Evolutionary conservation across 2,797 vertebrate genomes (phyloP).

Genomic region (Pangasius djambal): DNA sequence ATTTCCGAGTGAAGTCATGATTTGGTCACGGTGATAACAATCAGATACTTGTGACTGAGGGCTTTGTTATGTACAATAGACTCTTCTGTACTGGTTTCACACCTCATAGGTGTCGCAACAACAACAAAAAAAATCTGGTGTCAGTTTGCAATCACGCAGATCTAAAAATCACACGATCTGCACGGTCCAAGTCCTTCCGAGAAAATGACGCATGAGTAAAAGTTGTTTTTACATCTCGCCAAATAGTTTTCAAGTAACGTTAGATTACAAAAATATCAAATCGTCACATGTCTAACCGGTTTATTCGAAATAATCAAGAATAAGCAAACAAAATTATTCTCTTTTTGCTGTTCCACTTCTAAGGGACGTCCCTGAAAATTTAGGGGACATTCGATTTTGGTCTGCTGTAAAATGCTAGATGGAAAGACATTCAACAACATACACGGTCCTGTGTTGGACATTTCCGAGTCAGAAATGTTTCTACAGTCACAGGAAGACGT

Average conservation of each 20-base stretch:
- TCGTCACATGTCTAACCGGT: not conserved
- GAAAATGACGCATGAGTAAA: not conserved
- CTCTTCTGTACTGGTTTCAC: slow-evolving; percentile 1
- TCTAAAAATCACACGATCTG: not conserved
- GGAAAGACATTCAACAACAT: not conserved
- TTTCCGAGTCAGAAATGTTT: not conserved
- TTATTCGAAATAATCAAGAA: not conserved
- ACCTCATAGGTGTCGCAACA: not conserved
- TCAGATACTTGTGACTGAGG: slow-evolving; percentile 19
- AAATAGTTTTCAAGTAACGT: not conserved
- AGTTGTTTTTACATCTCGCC: not conserved
- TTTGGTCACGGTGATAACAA: not conserved
- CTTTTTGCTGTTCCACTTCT: not conserved
- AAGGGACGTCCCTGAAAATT: not conserved
- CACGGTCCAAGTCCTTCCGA: not conserved
- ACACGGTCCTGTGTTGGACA: not conserved
- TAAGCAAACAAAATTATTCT: not conserved
- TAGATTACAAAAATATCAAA: not conserved
- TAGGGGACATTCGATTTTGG: not conserved
- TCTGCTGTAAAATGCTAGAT: not conserved
- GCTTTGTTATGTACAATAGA: slow-evolving; percentile 4
- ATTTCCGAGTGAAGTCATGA: slow-evolving; percentile 2
- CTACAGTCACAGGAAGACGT: not conserved
- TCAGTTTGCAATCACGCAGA: not conserved
- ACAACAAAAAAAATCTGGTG: not conserved